Conservation (phyloP, 2,888 invertebrate species). For the Oscheius sp. region DNA sequence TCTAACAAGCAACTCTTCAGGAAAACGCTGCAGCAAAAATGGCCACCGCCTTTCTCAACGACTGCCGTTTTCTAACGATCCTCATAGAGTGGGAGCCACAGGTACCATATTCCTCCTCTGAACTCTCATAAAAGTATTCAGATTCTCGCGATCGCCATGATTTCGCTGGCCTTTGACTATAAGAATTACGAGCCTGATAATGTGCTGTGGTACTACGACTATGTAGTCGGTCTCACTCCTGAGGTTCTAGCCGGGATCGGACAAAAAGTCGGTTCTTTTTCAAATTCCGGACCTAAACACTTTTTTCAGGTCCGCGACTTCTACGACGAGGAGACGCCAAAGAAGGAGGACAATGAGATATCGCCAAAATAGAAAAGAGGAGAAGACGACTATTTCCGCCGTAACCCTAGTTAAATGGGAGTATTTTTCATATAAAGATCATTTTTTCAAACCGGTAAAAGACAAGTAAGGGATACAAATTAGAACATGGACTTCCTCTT, state of each 20-base stretch:
- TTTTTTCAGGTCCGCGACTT: constrained; percentile 5
- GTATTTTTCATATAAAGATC: no score
- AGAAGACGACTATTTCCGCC: no score
- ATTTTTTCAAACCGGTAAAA: not conserved
- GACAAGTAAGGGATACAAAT: not conserved
- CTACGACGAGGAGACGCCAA: not conserved
- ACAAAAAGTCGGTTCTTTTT: not conserved
- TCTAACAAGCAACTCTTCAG: constrained; percentile 24
- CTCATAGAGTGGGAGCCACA: constrained; percentile 99
- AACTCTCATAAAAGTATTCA: not conserved
- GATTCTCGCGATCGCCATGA: constrained; percentile 90
- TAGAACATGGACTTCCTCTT: not conserved
- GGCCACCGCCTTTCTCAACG: constrained; percentile 99
- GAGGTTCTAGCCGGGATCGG: not conserved
- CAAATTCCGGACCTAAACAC: no score
- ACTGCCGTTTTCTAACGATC: constrained; percentile 93
- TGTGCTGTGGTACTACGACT: constrained; percentile 1
- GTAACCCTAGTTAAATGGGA: no score
- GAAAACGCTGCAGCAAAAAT: constrained; percentile 86
- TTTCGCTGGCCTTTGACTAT: constrained; percentile 86
- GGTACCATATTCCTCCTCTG: not conserved
- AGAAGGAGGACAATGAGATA: no score
- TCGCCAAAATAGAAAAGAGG: no score
- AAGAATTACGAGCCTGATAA: not conserved
- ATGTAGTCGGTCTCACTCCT: not conserved